Evolutionary conservation across 2,113 vertebrate species (phyloP).

Genomic region (Poicephalus gulielmi): DNA sequence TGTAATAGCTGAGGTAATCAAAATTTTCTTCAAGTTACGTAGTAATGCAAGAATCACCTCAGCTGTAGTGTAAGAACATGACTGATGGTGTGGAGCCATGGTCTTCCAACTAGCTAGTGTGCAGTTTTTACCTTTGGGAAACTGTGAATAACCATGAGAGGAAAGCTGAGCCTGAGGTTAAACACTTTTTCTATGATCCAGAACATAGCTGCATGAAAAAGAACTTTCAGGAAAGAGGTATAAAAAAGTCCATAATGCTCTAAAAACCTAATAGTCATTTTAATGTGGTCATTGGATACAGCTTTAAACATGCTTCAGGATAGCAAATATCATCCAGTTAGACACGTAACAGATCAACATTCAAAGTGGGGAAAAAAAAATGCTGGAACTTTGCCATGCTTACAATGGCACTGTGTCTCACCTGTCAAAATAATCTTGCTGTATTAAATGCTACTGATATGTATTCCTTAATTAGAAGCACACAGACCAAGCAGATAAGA

Average conservation of each 20-base stretch:
- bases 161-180: background rate
- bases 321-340: background rate
- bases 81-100: rapidly evolving
- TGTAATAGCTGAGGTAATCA: background rate
- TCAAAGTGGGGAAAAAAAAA: background rate
- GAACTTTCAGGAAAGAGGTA: background rate
- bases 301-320: background rate
- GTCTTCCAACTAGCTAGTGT: background rate
- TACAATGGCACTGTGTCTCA: background rate
- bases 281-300: background rate
- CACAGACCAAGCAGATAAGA: background rate
- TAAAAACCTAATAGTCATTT: background rate
- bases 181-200: background rate
- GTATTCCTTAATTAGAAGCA: background rate
- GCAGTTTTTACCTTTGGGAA: background rate
- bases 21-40: background rate
- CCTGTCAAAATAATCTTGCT: background rate
- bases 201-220: background rate
- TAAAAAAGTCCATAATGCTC: rapidly evolving
- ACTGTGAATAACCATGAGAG: background rate
- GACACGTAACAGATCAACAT: background rate
- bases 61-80: background rate
- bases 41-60: background rate
- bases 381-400: background rate
- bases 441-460: background rate